These are phyloP conservation scores for Ivindomyrus marchei DNA, from an alignment of 2,113 vertebrate species.

Conservation along the genomic window DNA sequence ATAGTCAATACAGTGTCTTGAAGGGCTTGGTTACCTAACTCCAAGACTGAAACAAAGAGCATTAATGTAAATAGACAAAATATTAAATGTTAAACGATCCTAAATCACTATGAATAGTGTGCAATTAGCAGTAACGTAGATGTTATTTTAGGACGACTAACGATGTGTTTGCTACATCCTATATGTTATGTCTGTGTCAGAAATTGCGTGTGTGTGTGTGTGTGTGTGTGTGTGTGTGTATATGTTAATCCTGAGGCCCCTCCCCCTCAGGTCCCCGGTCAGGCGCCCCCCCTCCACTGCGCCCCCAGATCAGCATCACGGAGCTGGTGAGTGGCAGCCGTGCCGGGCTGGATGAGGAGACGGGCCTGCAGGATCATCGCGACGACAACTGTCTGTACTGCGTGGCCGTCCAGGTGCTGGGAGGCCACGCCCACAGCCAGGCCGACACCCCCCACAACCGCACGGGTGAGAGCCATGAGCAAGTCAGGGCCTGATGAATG, in stretches of 20 bases:
- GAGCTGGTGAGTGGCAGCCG: conserved; percentile 86
- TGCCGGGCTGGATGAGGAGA: conserved; percentile 83
- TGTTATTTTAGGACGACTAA: neutral
- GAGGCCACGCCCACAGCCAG: conserved; percentile 74
- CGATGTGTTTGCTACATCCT: neutral
- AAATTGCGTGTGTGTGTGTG: neutral
- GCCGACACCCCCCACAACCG: conserved; percentile 70
- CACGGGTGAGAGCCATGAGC: conserved; percentile 16
- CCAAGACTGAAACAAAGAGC: neutral
- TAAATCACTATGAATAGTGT: neutral
- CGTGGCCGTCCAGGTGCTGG: conserved; percentile 78
- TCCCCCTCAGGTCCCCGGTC: conserved; percentile 56
- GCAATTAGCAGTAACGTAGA: neutral
- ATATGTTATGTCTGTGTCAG: neutral
- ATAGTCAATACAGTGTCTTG: neutral
- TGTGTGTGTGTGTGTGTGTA: neutral
- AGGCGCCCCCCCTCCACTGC: conserved; percentile 53
- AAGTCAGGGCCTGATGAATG: neutral
- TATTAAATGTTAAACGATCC: neutral
- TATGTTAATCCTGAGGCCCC: neutral
- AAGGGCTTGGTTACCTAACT: neutral
- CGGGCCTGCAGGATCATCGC: conserved; percentile 87
- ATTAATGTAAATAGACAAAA: neutral
- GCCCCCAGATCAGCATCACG: conserved; percentile 92
- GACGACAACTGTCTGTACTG: conserved; percentile 96